Percentiles rank a stretch among this genome's conserved stretches.
These are phyloP conservation scores for Dallia pectoralis DNA, from an alignment of 2,797 vertebrate genomes.

Conservation along the genomic window DNA sequence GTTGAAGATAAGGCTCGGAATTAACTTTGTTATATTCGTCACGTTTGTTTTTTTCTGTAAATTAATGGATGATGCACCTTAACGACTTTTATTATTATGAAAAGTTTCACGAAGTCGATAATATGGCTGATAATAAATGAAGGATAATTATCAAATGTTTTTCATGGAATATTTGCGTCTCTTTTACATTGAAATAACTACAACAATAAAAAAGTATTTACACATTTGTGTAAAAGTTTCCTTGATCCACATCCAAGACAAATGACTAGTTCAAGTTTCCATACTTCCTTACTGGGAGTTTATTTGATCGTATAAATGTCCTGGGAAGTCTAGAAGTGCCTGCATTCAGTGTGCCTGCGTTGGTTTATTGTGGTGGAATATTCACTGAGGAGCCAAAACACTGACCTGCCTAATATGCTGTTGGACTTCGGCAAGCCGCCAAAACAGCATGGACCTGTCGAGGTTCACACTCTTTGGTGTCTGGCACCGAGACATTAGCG, in stretches of 20 bases:
- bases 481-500: too few relatives aligned
- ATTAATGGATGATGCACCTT: background rate
- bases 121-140: background rate
- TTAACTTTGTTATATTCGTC: background rate
- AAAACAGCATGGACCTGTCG: too few relatives aligned
- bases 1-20: background rate
- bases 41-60: constrained; percentile 28
- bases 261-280: background rate
- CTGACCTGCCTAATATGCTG: too few relatives aligned
- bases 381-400: too few relatives aligned
- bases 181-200: background rate
- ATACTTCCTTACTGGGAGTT: background rate
- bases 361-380: too few relatives aligned
- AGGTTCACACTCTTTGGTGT: too few relatives aligned
- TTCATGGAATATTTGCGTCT: background rate
- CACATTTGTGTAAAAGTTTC: background rate
- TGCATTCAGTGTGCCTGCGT: too few relatives aligned
- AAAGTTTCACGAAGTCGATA: background rate
- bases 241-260: background rate
- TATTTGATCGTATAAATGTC: background rate
- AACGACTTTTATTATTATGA: background rate
- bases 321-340: background rate
- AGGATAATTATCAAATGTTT: background rate
- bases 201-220: background rate
- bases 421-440: too few relatives aligned